These are phyloP conservation scores for Pterostichus madidus DNA, from an alignment of 2,888 invertebrate species.

Conservation along the genomic window DNA sequence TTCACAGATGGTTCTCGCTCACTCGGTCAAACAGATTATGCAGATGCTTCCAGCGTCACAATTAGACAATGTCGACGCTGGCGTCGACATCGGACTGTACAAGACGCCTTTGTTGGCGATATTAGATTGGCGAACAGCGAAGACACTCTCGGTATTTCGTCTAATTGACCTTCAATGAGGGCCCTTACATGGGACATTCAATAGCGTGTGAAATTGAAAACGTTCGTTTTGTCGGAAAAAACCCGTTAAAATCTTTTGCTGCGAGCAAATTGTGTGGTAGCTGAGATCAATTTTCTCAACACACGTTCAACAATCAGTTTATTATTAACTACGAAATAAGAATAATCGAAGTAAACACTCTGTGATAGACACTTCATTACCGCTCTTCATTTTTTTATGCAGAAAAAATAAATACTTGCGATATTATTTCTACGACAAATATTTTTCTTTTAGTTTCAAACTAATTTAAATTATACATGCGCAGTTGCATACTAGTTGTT, in stretches of 20 bases:
- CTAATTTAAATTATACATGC: no score
- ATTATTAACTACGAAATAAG: conserved; percentile 11
- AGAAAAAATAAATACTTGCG: neutral
- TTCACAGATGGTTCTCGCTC: conserved; percentile 51
- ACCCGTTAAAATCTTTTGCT: conserved; percentile 22
- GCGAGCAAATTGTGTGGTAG: neutral
- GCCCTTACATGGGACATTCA: conserved; percentile 37
- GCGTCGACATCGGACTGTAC: neutral
- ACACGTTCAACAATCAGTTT: conserved; percentile 30
- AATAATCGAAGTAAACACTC: neutral
- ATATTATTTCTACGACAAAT: no score
- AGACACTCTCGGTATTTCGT: conserved; percentile 53
- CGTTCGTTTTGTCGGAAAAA: conserved; percentile 39
- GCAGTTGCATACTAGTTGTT: no score
- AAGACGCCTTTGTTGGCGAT: conserved; percentile 46
- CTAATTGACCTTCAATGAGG: conserved; percentile 57
- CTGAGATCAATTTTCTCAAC: conserved; percentile 33
- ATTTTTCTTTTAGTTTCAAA: no score
- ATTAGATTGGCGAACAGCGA: conserved; percentile 42
- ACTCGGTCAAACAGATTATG: conserved; percentile 60
- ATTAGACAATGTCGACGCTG: conserved; percentile 48
- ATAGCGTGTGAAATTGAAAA: conserved; percentile 60
- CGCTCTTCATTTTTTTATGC: neutral
- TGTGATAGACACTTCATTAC: conserved; percentile 20
- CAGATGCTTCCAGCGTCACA: conserved; percentile 40